Conservation (phyloP, 2,888 invertebrate species). For the Choreutis nemorana region DNA sequence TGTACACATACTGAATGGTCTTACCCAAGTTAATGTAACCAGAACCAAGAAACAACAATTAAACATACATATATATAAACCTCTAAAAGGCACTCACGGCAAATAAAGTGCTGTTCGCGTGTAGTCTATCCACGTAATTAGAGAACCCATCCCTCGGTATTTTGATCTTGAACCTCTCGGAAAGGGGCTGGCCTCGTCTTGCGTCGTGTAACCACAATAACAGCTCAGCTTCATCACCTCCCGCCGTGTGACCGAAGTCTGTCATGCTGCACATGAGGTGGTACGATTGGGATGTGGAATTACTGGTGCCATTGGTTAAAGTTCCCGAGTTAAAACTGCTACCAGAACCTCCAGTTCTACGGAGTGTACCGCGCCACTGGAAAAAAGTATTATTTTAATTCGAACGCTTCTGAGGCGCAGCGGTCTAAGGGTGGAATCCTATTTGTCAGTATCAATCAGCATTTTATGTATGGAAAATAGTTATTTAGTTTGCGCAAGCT, state of each 20-base stretch:
- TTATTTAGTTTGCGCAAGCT: too few species aligned
- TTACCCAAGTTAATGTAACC: too few species aligned
- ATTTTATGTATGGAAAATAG: too few species aligned
- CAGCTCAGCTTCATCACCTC: slow-evolving; percentile 90
- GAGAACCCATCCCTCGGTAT: slow-evolving; percentile 91
- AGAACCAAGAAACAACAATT: too few species aligned
- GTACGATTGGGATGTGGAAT: slow-evolving; percentile 42
- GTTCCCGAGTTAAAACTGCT: slow-evolving; percentile 56
- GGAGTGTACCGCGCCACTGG: slow-evolving; percentile 57
- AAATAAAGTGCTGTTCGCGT: slow-evolving; percentile 89
- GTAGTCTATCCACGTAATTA: slow-evolving; percentile 85
- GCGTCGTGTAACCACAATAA: slow-evolving; percentile 88
- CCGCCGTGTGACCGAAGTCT: slow-evolving; percentile 87
- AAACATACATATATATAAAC: too few species aligned
- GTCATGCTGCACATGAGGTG: slow-evolving; percentile 86
- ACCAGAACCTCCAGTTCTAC: slow-evolving; percentile 51
- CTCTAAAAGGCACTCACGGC: slow-evolving; percentile 74
- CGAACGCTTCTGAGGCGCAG: too few species aligned
- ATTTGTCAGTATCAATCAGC: too few species aligned
- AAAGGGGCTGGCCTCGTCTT: slow-evolving; percentile 78
- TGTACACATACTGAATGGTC: too few species aligned
- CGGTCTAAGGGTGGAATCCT: too few species aligned
- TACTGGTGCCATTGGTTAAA: slow-evolving; percentile 31
- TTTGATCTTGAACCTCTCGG: slow-evolving; percentile 88
- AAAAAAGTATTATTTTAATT: too few species aligned